Conservation (phyloP, 2,113 vertebrate genomes). For the Pleuronectes platessa region DNA sequence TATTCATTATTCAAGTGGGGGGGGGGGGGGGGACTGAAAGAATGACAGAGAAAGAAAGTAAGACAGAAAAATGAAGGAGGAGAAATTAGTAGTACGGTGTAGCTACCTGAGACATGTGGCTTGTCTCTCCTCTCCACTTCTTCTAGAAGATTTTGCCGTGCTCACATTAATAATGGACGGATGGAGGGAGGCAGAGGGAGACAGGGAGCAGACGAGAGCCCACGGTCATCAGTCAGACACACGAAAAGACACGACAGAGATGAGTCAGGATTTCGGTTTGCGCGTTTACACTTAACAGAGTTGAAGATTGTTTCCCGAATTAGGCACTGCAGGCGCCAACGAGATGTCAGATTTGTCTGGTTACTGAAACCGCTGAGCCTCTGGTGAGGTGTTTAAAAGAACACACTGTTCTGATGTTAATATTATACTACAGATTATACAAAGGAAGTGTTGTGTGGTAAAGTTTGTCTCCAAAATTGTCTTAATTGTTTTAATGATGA, state of each 20-base stretch:
- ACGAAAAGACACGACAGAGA: constrained; percentile 23
- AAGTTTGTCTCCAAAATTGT: too few relatives aligned
- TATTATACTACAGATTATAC: too few relatives aligned
- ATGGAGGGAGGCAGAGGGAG: constrained; percentile 26
- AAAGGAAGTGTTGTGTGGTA: too few relatives aligned
- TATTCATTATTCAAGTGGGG: constrained; percentile 70
- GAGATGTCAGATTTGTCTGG: too few relatives aligned
- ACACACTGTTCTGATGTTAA: constrained; percentile 11
- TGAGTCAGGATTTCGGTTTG: constrained; percentile 9
- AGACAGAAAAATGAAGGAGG: constrained; percentile 13
- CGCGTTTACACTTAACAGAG: too few relatives aligned
- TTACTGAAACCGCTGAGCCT: background rate
- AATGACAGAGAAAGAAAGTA: constrained; percentile 13
- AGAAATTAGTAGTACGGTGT: constrained; percentile 38
- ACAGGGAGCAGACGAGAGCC: constrained; percentile 18
- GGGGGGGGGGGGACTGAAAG: background rate
- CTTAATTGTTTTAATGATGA: too few relatives aligned
- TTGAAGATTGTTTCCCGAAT: too few relatives aligned
- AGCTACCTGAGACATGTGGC: constrained; percentile 56
- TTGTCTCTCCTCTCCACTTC: constrained; percentile 23
- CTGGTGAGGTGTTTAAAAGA: background rate
- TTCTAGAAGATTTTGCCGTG: constrained; percentile 60
- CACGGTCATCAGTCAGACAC: constrained; percentile 18
- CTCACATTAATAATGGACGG: constrained; percentile 76
- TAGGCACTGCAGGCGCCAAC: too few relatives aligned